Evolutionary conservation across 2,888 invertebrate species (phyloP), one percentile per base, ranked within the genome.

Genomic region (Orthosia gracilis): DNA sequence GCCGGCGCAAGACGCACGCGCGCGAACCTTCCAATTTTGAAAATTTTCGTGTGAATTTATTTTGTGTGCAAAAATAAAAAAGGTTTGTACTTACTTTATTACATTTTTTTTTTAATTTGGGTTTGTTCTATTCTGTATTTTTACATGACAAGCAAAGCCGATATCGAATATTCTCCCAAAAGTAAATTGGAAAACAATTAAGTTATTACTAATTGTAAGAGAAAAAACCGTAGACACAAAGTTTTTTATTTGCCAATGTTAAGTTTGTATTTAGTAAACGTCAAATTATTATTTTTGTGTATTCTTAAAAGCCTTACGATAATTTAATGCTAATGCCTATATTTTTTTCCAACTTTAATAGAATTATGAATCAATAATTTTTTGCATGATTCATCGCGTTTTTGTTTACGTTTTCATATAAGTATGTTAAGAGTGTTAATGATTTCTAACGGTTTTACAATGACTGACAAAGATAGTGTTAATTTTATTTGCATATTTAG

Each of bases 1-100:
- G 87, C 87, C 76, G 72, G 87, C 87, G 82, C 84, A 82, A 70
- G 73, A 78, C 82, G 85, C 84, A 87, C 87, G 86, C 80, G 79
- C 75, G 78, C 85, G 61, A 73, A 71, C 50, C 15, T 26, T 64
- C 40, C n/a, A 13, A 23, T 45, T 75, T 70, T 55, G 45, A 69
- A 64, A 47, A 62, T 68, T 54, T 50, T 59, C 31, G 11, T 57
- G 73, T 86, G 77, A 55, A 54, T 78, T 67, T 73, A 67, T 63
- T 71, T 62, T 75, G 84, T 71, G 64, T 58, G n/a, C n/a, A 61
- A 71, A n/a, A n/a, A n/a, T n/a, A n/a, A n/a, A n/a, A n/a, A 54
- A 83, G 86, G 86, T 86, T 61, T 61, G 86, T 85, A 80, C 13
- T 61, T 3, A 9, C 21, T 78, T 40, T 52, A 68, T 57, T 47